phyloP scores from a whole-genome alignment of 2,113 vertebrate genomes.

The Channa maculata region DNA sequence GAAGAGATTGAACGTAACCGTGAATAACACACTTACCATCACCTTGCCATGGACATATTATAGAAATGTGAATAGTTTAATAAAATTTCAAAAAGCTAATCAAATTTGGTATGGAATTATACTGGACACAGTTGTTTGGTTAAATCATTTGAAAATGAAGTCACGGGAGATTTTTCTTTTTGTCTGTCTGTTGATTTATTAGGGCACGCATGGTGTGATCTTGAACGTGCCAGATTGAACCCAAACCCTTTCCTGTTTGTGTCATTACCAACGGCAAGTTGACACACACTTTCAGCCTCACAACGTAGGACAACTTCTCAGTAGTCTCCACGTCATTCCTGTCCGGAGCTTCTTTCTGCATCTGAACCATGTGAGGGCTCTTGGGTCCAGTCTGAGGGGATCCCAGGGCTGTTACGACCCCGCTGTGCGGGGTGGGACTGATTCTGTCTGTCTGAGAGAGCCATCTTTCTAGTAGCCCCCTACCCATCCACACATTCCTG shows the following conservation, averaged over 20 bases:
- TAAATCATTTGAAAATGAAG: background rate
- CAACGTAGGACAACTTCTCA: conserved; percentile 26
- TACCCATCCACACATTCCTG: conserved; percentile 54
- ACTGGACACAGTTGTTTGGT: background rate
- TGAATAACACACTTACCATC: background rate
- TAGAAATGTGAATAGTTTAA: background rate
- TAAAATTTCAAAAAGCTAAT: no score
- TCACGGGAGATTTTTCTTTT: conserved; percentile 1
- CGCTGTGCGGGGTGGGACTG: conserved; percentile 77
- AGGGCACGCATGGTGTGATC: conserved; percentile 61
- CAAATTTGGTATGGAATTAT: background rate
- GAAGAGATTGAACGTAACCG: background rate
- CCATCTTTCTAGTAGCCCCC: conserved; percentile 54
- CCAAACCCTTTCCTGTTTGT: conserved; percentile 27
- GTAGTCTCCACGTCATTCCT: conserved; percentile 24
- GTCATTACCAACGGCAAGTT: conserved; percentile 25
- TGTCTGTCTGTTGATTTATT: conserved; percentile 43
- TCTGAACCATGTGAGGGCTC: conserved; percentile 86
- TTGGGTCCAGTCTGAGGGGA: conserved; percentile 78
- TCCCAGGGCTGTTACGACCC: conserved; percentile 78
- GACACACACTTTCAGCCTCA: conserved; percentile 33
- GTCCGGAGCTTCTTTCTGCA: conserved; percentile 50
- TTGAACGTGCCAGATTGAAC: conserved; percentile 62
- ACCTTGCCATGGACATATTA: background rate
- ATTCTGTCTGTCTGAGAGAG: conserved; percentile 51